Evolutionary conservation across 2,888 invertebrate species (phyloP).

Genomic region (Pheosia tremula): DNA sequence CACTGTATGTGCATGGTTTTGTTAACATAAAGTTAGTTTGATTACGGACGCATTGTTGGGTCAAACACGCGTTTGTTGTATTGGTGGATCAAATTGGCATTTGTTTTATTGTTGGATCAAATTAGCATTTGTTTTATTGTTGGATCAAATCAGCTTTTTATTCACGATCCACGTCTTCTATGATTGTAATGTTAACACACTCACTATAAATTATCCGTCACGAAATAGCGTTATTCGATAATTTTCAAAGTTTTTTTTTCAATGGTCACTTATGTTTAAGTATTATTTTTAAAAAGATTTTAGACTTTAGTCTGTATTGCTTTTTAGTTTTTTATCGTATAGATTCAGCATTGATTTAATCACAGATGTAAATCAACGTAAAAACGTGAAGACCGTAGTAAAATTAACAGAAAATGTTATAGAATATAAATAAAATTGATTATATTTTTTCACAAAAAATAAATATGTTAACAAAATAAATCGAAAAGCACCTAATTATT

Average conservation of each 20-base stretch:
- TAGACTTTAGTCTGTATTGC: constrained; percentile 8
- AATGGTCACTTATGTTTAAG: background rate
- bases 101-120: background rate
- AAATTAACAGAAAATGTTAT: too few species aligned
- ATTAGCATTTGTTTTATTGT: background rate
- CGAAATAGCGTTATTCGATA: background rate
- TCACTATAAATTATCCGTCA: background rate
- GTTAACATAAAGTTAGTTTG: too few species aligned
- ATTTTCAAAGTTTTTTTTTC: background rate
- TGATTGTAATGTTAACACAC: background rate
- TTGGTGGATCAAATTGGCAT: background rate
- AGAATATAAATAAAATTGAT: background rate
- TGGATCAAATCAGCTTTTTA: too few species aligned
- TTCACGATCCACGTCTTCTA: background rate
- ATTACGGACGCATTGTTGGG: too few species aligned
- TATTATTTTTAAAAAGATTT: background rate
- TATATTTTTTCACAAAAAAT: constrained; percentile 6
- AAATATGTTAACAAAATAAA: constrained; percentile 22
- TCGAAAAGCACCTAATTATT: constrained; percentile 26
- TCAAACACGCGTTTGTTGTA: background rate
- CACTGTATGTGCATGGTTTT: background rate
- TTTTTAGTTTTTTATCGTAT: constrained; percentile 12
- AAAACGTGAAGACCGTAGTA: background rate
- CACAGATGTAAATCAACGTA: constrained; percentile 12
- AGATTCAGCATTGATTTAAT: constrained; percentile 12